Evolutionary conservation across 2,888 invertebrate species (phyloP), one percentile per base, ranked within the genome.

Genomic region (Pollenia griseotomentosa): DNA sequence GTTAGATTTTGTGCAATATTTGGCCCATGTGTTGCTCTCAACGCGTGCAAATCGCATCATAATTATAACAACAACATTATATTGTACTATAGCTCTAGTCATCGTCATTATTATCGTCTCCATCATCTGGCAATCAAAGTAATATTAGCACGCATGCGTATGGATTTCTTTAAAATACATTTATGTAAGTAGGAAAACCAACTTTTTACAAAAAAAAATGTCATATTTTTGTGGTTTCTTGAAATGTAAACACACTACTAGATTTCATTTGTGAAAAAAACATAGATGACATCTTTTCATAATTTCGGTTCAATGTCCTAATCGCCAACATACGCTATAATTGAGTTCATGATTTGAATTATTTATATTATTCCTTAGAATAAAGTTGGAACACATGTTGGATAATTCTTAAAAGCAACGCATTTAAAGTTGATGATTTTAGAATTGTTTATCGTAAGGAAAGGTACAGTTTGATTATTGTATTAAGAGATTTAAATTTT

Each of bases 111-210:
- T 70, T 23, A 53, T 33, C 7, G 11, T 33, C 46, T 7, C 16
- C n/a, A 3, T 70, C 68, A 77, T 77, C 40, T 66, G 48, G 53
- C 46, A 57, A 16, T 16, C 33, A 51, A 33, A 33, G 53, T 48
- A 73, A 63, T 78, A 73, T 79, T 61, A 84, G 79, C 66, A 68
- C 87, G 87, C 87, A 87, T 84, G 87, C 87, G 87, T 68, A 57
- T 68, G 57, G 63, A 59, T 68, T 74, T 81, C 55, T 55, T 61
- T 68, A 48, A 57, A 66, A 59, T 55, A 40, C 46, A 48, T 51
- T 42, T 33, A 33, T 33, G 6, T 66, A 19, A 53, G 33, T 10
- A n/a, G 16, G 3, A 44, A 65, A 40, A 51, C 40, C 44, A 65
- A 73, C n/a, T 44, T 33, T 33, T 6, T 33, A 23, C 51, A 57